Evolutionary conservation across 1,140 invertebrate species (phyloP).

Genomic region (Arctopsyche grandis): DNA sequence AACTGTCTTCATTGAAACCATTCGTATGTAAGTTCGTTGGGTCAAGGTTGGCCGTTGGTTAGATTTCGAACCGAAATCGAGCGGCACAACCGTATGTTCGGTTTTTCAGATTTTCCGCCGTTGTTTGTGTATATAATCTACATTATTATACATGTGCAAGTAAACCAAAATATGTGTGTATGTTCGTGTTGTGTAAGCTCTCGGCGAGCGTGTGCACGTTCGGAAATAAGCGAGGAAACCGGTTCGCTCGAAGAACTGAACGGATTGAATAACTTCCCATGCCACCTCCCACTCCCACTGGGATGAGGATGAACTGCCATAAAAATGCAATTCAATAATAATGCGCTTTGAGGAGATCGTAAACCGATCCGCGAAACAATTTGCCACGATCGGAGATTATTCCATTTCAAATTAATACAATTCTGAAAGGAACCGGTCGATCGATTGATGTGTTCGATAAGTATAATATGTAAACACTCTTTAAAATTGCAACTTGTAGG

Average conservation of each 20-base stretch:
- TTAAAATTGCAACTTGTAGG: too few species aligned
- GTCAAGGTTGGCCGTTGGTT: too few species aligned
- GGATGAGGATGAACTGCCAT: slow-evolving; percentile 11
- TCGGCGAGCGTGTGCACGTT: not conserved
- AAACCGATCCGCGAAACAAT: not conserved
- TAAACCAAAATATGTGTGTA: not conserved
- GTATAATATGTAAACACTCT: too few species aligned
- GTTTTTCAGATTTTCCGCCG: not conserved
- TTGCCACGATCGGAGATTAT: not conserved
- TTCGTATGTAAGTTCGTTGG: too few species aligned
- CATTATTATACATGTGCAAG: too few species aligned
- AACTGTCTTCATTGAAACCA: too few species aligned
- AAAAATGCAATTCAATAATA: slow-evolving; percentile 18
- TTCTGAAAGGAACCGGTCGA: too few species aligned
- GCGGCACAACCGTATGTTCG: too few species aligned
- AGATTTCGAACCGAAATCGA: too few species aligned
- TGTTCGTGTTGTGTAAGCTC: not conserved
- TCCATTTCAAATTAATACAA: too few species aligned
- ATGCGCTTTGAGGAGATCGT: not conserved
- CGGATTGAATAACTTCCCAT: slow-evolving; percentile 28
- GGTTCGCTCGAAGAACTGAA: not conserved
- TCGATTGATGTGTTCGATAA: too few species aligned
- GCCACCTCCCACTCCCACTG: too few species aligned
- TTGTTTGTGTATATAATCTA: not conserved
- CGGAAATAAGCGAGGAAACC: slow-evolving; percentile 22